These are phyloP conservation scores for Rhadinocentrus ornatus DNA, from an alignment of 2,797 vertebrate genomes.

Conservation along the genomic window DNA sequence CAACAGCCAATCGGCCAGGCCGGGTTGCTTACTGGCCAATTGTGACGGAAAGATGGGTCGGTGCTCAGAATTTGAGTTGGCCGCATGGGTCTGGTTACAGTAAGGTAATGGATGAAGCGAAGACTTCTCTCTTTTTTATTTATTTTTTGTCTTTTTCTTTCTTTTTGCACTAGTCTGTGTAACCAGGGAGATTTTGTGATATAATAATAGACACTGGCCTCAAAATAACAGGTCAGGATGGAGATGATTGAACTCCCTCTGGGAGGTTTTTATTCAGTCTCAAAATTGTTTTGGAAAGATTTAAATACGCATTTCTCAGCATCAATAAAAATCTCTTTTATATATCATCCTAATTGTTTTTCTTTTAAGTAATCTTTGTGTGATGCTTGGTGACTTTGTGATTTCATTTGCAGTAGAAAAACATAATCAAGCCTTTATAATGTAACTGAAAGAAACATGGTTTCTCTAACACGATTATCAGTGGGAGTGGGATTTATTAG, in stretches of 20 bases:
- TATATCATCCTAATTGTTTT: conserved; percentile 24
- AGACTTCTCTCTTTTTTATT: conserved; percentile 31
- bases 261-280: conserved; percentile 33
- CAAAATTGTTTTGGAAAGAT: conserved; percentile 10
- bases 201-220: conserved; percentile 75
- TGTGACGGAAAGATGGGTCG: conserved; percentile 68
- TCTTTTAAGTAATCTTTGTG: not conserved
- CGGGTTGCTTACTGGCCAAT: conserved; percentile 80
- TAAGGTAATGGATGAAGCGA: conserved; percentile 54
- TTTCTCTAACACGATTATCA: conserved; percentile 24
- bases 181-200: conserved; percentile 75
- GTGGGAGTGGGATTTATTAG: conserved; percentile 56
- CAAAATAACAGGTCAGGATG: conserved; percentile 63
- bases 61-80: conserved; percentile 85
- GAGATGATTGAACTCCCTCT: conserved; percentile 47
- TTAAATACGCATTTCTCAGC: conserved; percentile 19
- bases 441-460: conserved; percentile 7
- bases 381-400: not conserved
- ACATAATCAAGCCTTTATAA: not conserved
- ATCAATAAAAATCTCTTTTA: conserved; percentile 27
- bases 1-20: conserved; percentile 85
- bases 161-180: conserved; percentile 61
- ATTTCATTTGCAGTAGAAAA: conserved; percentile 2
- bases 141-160: not conserved
- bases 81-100: conserved; percentile 70